phyloP scores from a whole-genome alignment of 2,888 invertebrate species.

The Nomada fabriciana region DNA sequence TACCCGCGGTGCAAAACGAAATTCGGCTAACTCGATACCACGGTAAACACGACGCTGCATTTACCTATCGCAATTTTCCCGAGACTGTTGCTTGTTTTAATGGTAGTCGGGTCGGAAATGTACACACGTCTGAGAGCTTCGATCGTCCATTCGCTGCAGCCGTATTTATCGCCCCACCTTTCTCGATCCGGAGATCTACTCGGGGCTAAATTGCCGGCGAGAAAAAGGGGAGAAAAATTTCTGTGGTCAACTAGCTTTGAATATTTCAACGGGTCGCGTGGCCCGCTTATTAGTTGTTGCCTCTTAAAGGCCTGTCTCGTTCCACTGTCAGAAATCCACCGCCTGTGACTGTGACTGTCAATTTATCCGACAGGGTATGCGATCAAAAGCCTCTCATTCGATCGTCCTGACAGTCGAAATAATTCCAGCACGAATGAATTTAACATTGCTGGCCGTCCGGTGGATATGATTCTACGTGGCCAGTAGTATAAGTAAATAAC shows the following conservation, averaged over 20 bases:
- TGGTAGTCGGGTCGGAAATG: too few relatives aligned
- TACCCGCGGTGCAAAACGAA: background rate
- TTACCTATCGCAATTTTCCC: background rate
- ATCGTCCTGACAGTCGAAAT: too few relatives aligned
- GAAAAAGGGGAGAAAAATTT: background rate
- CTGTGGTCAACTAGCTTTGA: conserved; percentile 42
- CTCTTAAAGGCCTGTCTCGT: conserved; percentile 53
- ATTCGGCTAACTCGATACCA: background rate
- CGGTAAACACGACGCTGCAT: background rate
- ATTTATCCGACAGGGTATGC: too few relatives aligned
- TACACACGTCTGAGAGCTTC: background rate
- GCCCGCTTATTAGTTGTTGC: conserved; percentile 52
- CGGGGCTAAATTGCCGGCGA: background rate
- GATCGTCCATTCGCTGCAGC: background rate
- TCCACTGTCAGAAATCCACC: conserved; percentile 30
- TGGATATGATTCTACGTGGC: background rate
- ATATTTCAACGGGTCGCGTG: conserved; percentile 63
- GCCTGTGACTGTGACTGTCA: conserved; percentile 25
- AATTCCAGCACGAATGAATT: background rate
- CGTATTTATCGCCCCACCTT: background rate
- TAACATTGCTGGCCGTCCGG: too few relatives aligned
- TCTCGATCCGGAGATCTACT: background rate
- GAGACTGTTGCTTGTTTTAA: background rate
- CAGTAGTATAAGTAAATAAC: conserved; percentile 7
- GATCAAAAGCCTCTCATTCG: background rate